Evolutionary conservation across 2,797 vertebrate species (phyloP), one percentile per base, ranked within the genome.

Genomic region (Ibycter americanus): DNA sequence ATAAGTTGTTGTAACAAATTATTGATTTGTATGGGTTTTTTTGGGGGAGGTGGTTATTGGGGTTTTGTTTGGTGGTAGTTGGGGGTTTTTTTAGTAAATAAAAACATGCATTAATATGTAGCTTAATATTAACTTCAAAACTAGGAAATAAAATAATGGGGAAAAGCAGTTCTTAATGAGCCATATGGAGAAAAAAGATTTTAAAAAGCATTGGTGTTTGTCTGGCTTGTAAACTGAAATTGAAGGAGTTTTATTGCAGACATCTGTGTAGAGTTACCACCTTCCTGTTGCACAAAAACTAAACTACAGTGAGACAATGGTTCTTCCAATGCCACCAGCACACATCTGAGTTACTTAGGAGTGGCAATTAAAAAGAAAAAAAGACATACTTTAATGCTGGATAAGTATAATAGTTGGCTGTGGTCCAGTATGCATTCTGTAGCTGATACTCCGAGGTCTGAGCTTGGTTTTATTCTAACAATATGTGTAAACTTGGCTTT

Each of bases 201-300:
- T 8, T 32, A 5, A 55, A 89, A 70, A 70, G 20, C 40, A 38
- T 34, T 31, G 15, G 9, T 81, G 26, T 76, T 95, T 72, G 32
- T 47, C 59, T 83, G 40, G 20, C 38, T 87, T 89, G 70, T 86
- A 83, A 92, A 81, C 26, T 21, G 40, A 56, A 72, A 49, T 34
- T n/a, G 59, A 76, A 78, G 36, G 56, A 71, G 54, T 68, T 91
- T 89, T 82, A 83, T 65, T 95, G 58, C 58, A 82, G 46, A 49
- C 66, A 58, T 89, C 54, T 89, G 62, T 68, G 51, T 55, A 51
- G 51, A 80, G 26, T 76, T 94, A 67, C n/a, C 46, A 56, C 40
- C 65, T 83, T 73, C 38, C 15, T 52, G 55, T 55, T 61, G 54
- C 27, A 22, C 14, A 71, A 61, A 70, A 83, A 55, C 52, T 90